Base-by-base conservation (phyloP, 1,140 invertebrate genomes). In the Brachionus koreanus region DNA sequence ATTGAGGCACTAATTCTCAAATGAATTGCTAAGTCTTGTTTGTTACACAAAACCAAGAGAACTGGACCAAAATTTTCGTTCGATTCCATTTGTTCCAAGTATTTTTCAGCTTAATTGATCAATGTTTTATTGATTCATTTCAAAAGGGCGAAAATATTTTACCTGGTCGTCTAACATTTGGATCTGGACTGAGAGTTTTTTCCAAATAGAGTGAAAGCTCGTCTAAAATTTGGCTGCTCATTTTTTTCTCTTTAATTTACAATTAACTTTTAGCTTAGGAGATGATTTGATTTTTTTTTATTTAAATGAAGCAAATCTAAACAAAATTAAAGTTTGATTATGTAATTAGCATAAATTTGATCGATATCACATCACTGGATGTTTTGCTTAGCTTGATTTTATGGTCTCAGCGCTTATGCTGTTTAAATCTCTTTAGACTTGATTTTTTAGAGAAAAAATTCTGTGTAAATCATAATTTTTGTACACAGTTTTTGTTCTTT, bases 51-150 rank as follows among this genome's bases (percentile, higher is more conserved):
- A 93, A 98, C 89, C 29, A 82, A 37, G 25, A 98, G 88, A 23
- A 98, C 87, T 6, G 97, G 89, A 0, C 95, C 92, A 90, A 96
- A 98, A 87, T 96, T 95, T 86, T 94, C 92, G 88, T 96, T 96
- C 0, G 91, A 88, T 90, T 97, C 96, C 33, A 97, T 92, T 67
- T 93, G 92, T 88, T 95, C 93, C 82, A 98, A 89, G 88, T 95
- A 95, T 85, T 94, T 94, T 88, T 98, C 96, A 86, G 96, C 96
- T 69, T 7, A 39, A 69, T 39, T 12, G 16, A 16, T n/a, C 5
- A 10, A 35, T 37, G 2, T 1, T 13, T 67, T 69, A 19, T 19
- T 19, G 16, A 69, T 23, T 39, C 1, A 9, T 42, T 19, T 3
- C 12, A 69, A 67, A 19, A 16, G 13, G 9, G 9, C 13, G 5